Base-by-base conservation (phyloP, 64 coral and sea anemone genomes). In the Hydrozoanthus tunicans region DNA sequence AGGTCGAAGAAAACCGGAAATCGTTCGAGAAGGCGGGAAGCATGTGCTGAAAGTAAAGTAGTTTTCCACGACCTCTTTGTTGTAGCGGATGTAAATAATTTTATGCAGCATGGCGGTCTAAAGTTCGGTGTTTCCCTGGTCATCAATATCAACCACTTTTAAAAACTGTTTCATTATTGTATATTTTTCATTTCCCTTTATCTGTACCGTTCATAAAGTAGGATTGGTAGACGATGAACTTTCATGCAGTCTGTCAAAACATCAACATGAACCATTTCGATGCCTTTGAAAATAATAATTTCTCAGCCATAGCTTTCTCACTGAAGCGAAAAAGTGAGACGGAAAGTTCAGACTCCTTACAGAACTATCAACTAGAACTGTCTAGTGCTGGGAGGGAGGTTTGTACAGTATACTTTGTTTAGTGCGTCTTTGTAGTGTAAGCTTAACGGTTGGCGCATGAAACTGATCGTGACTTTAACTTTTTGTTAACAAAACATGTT, bases 41-140 rank as follows among this genome's bases (percentile, higher is more conserved):
- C 52, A 59, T 62, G 59, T 62, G 57, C 56, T 61, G 64, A 54
- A n/a, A 14, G 51, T 23, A 88, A 74, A 88, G 84, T 73, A 1
- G 84, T 73, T 72, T 73, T 85, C 68, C 68, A 57, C 6, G 56
- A 9, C 13, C 58, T 88, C 84, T 88, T 74, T 88, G 84, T 88
- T 59, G 25, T 13, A 12, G 32, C 32, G 32, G 32, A 13, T 59
- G 55, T 32, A 73, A n/a, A 58, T 82, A 82, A 82, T 86, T 71
- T 71, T 74, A 88, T 88, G 55, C 84, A 60, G 55, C 68, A 15
- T 58, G 68, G 53, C 17, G 3, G 10, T 61, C 56, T 86, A n/a
- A 75, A 9, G 58, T 88, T 75, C 51, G 6, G 65, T 69, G 23
- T 83, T 85, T 69, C 17, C 24, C 56, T 25, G 54, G 51, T 65